phyloP scores from a whole-genome alignment of 2,888 invertebrate species.

The Agriopis marginaria region DNA sequence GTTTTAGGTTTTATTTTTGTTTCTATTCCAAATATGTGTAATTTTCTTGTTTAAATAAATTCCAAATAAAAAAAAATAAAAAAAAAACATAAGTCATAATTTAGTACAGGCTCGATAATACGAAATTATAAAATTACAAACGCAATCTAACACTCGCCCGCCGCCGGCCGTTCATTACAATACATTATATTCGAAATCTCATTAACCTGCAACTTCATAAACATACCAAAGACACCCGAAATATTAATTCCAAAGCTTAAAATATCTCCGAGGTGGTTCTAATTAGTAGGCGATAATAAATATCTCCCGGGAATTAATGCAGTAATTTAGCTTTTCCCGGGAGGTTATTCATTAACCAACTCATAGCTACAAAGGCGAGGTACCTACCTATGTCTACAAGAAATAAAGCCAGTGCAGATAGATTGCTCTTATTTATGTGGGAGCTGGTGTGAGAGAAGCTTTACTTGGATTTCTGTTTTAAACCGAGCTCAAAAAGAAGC shows the following conservation, averaged over 20 bases:
- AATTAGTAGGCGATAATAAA: constrained; percentile 64
- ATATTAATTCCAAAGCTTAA: constrained; percentile 41
- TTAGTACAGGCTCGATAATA: too few species aligned
- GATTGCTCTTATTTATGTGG: neutral
- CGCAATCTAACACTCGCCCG: too few species aligned
- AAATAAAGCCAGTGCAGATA: constrained; percentile 30
- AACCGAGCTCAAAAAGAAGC: too few species aligned
- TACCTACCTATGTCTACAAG: constrained; percentile 10
- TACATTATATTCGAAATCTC: neutral
- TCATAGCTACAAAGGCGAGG: constrained; percentile 52
- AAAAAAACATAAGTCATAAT: too few species aligned
- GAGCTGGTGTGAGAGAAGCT: neutral
- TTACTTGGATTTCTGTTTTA: too few species aligned
- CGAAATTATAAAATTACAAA: too few species aligned
- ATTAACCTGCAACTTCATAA: constrained; percentile 9
- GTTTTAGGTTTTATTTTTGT: too few species aligned
- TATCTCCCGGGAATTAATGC: constrained; percentile 62
- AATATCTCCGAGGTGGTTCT: constrained; percentile 49
- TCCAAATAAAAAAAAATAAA: too few species aligned
- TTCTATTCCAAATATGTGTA: too few species aligned
- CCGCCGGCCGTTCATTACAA: neutral
- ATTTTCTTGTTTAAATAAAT: too few species aligned
- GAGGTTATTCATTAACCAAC: constrained; percentile 58
- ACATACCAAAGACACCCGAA: constrained; percentile 35
- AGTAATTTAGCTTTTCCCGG: constrained; percentile 60